Base-by-base conservation (phyloP, 2,113 vertebrate genomes). In the Heterotilapia buettikoferi region DNA sequence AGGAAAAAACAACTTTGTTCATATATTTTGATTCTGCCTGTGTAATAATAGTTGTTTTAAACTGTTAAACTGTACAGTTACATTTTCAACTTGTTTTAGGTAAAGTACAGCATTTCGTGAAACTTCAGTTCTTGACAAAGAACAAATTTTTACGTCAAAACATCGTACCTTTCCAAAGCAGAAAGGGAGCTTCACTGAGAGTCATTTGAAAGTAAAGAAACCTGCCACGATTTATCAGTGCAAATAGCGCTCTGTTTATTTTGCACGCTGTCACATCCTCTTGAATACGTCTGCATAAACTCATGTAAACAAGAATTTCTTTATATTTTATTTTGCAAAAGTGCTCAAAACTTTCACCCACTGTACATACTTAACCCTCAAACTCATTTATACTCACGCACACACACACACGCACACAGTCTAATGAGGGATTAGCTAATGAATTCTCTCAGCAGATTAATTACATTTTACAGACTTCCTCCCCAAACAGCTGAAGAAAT, bases 391-490 rank as follows among this genome's bases (percentile, higher is more conserved):
- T 14, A 54, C 56, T 66, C 53, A 43, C 33, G 59, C 84, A 33
- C 86, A 40, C 78, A 68, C 82, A 88, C 59, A 12, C 31, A 7
- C 18, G 0, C 26, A 78, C 40, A 73, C 63, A 81, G 33, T 84
- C 90, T 89, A 94, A 94, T 94, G 87, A 93, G 92, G 94, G 92
- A 96, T 96, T 90, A 95, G 89, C 91, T 92, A 94, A 96, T 95
- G 92, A 96, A 95, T 92, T 94, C 91, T 93, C 92, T 92, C 87
- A 92, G 90, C 90, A 93, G 93, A 94, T 94, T 93, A 95, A 95
- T 95, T 93, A 93, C 90, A 92, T 92, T 94, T 92, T 84, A 82
- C 88, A 92, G 92, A 92, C 90, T 85, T 83, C 88, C 84, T 92
- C 91, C 91, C 85, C 56, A 88, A 92, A 92, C 52, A 89, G 89